phyloP scores from a whole-genome alignment of 2,888 invertebrate genomes.

The Drosophila atroscutellata region DNA sequence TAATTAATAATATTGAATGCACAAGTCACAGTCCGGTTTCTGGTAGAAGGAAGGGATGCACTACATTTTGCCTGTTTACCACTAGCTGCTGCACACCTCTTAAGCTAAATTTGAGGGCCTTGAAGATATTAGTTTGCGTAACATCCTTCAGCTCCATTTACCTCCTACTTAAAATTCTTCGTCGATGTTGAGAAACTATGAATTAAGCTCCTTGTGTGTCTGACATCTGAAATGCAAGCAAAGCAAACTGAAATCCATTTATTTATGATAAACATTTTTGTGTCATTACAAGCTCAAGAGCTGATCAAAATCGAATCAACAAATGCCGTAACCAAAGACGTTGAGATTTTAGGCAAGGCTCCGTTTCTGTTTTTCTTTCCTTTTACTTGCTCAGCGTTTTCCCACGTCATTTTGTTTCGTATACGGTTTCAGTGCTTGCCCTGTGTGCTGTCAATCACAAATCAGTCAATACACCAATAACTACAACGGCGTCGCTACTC shows the following conservation, averaged over 20 bases:
- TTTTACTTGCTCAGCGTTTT: slow-evolving; percentile 53
- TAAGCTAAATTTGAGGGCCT: background rate
- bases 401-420: slow-evolving; percentile 27
- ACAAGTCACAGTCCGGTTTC: slow-evolving; percentile 9
- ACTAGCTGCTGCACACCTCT: slow-evolving; percentile 3
- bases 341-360: slow-evolving; percentile 12
- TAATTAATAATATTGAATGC: slow-evolving; percentile 61
- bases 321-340: slow-evolving; percentile 8
- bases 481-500: slow-evolving; percentile 35
- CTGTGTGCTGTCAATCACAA: slow-evolving; percentile 62
- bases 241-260: slow-evolving; percentile 8
- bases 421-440: background rate
- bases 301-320: slow-evolving; percentile 58
- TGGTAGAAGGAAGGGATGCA: background rate
- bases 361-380: background rate
- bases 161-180: background rate
- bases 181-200: background rate
- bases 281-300: slow-evolving; percentile 12
- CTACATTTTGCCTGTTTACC: slow-evolving; percentile 16
- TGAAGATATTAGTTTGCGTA: background rate
- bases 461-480: slow-evolving; percentile 56
- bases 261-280: background rate
- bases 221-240: background rate
- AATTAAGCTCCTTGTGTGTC: background rate
- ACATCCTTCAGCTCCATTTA: background rate